These are phyloP conservation scores for Elanus axillaris DNA, from an alignment of 2,113 vertebrate species.

Conservation along the genomic window DNA sequence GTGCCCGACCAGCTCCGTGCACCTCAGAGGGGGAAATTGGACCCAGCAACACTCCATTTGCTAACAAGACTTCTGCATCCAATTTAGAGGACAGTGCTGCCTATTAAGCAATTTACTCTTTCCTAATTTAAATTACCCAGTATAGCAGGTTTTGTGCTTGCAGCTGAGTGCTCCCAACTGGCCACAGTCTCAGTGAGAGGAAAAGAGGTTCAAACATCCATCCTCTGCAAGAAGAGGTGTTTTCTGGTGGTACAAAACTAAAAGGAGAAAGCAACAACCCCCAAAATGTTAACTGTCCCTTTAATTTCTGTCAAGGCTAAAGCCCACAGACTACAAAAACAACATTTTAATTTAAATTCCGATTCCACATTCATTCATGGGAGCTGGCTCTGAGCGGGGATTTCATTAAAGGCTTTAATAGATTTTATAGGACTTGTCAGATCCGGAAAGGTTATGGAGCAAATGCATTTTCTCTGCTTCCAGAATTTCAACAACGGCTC, in stretches of 20 bases:
- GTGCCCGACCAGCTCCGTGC: accelerated
- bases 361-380: slow-evolving; percentile 68
- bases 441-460: slow-evolving; percentile 70
- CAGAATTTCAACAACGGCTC: slow-evolving; percentile 66
- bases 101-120: slow-evolving; percentile 10
- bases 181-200: neutral
- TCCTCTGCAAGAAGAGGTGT: neutral
- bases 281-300: slow-evolving; percentile 19
- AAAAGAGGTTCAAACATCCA: neutral
- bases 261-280: neutral
- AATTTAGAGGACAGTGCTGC: neutral
- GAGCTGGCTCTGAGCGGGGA: slow-evolving; percentile 61
- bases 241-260: neutral
- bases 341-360: slow-evolving; percentile 75
- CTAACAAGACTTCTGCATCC: neutral
- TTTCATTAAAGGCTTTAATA: slow-evolving; percentile 79
- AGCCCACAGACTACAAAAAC: slow-evolving; percentile 60
- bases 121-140: slow-evolving; percentile 20
- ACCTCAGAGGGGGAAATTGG: neutral
- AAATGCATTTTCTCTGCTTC: slow-evolving; percentile 75
- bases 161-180: neutral
- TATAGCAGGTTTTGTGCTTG: neutral
- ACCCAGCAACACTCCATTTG: neutral
- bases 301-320: slow-evolving; percentile 58
- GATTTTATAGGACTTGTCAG: slow-evolving; percentile 75